Base-by-base conservation (phyloP, 1,140 invertebrate species). In the Leptopilina boulardi region DNA sequence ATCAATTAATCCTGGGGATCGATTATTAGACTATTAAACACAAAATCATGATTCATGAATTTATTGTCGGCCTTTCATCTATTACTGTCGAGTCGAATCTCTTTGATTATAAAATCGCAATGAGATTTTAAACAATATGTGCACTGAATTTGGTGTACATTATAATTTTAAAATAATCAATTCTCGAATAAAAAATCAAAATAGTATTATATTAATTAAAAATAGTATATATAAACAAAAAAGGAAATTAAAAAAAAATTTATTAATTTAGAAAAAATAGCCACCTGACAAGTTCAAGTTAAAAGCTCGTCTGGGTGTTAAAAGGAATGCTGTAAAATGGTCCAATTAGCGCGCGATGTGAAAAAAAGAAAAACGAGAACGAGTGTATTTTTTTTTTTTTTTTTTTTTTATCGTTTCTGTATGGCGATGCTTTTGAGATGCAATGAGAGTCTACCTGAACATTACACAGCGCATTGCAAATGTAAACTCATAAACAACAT, bases 291-390 rank as follows among this genome's bases (percentile, higher is more conserved):
- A 34, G 51, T 56, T 21, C 30, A 47, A 77, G 77, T 77, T 79
- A 59, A 75, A 77, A 74, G 73, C 18, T 59, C 75, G 75, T 80
- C 71, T 70, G 75, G 78, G 78, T 72, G 78, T 80, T 73, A 78
- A 42, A 78, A 82, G 77, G 75, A 78, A 80, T 77, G 77, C 75
- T 74, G 75, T 74, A 56, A 80, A 82, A 80, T 82, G 75, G 80
- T 78, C 81, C 79, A 82, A 82, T 82, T 82, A 82, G 75, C 71
- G 76, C 71, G 75, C 70, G 74, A 74, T 75, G 47, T 77, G 73
- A 77, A 78, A 74, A 76, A 80, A 80, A 76, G 76, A 77, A 59
- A 75, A 82, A 73, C 41, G 56, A 77, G 75, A 18, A 30, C 34
- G 34, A 38, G 75, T 76, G 74, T 72, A 74, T 34, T 38, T 83